These are phyloP conservation scores for Sclerodermus sp. DNA, from an alignment of 2,888 invertebrate species.

Conservation along the genomic window DNA sequence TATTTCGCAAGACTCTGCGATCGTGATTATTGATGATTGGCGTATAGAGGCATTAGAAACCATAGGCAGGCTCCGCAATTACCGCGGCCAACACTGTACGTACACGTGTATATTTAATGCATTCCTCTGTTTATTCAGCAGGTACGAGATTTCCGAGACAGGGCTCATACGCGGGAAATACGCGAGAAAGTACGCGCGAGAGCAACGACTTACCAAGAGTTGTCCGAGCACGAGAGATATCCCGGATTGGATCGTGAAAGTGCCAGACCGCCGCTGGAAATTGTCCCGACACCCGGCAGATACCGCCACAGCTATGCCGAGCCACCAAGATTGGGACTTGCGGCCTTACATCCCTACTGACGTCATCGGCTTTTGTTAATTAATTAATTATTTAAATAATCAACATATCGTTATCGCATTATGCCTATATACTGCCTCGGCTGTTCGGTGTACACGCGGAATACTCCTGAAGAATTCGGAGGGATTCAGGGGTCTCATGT, in stretches of 20 bases:
- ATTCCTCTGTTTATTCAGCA: constrained; percentile 12
- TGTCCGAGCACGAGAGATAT: constrained; percentile 62
- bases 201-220: constrained; percentile 58
- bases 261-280: constrained; percentile 49
- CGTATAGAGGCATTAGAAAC: too few relatives aligned
- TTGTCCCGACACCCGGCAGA: constrained; percentile 48
- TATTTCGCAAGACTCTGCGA: too few relatives aligned
- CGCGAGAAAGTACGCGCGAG: constrained; percentile 47
- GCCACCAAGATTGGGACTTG: constrained; percentile 52
- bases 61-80: too few relatives aligned
- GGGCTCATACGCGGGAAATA: constrained; percentile 39
- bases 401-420: constrained; percentile 18
- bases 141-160: constrained; percentile 42
- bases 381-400: constrained; percentile 28
- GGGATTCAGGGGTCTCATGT: too few relatives aligned
- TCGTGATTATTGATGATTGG: too few relatives aligned
- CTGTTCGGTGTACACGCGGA: constrained; percentile 11
- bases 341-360: constrained; percentile 54
- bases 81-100: too few relatives aligned
- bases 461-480: too few relatives aligned
- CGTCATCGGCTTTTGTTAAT: constrained; percentile 5
- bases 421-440: constrained; percentile 6
- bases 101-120: too few relatives aligned
- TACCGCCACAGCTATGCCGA: constrained; percentile 56
- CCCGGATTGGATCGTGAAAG: constrained; percentile 61